These are phyloP conservation scores for Clitarchus hookeri DNA, from an alignment of 2,888 invertebrate species.

Conservation along the genomic window DNA sequence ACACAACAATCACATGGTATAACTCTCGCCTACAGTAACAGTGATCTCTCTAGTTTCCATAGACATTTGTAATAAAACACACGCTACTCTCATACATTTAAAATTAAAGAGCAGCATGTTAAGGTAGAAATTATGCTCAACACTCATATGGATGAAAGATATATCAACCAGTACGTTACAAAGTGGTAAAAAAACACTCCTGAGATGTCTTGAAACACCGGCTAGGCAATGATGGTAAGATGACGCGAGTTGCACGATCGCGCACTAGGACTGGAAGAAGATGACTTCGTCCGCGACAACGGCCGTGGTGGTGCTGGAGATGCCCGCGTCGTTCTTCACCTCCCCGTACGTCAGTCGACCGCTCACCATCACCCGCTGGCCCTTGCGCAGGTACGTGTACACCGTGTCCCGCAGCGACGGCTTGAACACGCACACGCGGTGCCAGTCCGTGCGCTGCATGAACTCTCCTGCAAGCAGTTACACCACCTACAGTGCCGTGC, in stretches of 20 bases:
- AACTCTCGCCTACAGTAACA: too few relatives aligned
- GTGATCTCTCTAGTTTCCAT: too few relatives aligned
- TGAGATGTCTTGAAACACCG: too few relatives aligned
- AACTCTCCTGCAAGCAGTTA: conserved; percentile 68
- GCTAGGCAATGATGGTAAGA: too few relatives aligned
- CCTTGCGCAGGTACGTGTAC: conserved; percentile 80
- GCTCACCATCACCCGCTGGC: conserved; percentile 80
- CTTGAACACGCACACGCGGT: conserved; percentile 84
- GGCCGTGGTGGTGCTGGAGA: conserved; percentile 71
- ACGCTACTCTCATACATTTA: too few relatives aligned
- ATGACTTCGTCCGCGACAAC: conserved; percentile 87
- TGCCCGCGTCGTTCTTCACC: conserved; percentile 77
- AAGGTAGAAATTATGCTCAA: too few relatives aligned
- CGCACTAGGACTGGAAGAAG: conserved; percentile 64
- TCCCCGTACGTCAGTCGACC: conserved; percentile 86
- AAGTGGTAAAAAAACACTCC: too few relatives aligned
- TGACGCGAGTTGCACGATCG: not conserved
- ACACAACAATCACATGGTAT: too few relatives aligned
- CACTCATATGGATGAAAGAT: too few relatives aligned
- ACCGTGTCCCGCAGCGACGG: conserved; percentile 80
- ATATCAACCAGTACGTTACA: too few relatives aligned
- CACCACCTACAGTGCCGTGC: not conserved
- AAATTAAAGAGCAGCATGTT: too few relatives aligned
- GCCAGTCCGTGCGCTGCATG: conserved; percentile 90
- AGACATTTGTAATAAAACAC: too few relatives aligned